Conservation (phyloP, 2,113 vertebrate genomes). For the Malurus elegans region DNA sequence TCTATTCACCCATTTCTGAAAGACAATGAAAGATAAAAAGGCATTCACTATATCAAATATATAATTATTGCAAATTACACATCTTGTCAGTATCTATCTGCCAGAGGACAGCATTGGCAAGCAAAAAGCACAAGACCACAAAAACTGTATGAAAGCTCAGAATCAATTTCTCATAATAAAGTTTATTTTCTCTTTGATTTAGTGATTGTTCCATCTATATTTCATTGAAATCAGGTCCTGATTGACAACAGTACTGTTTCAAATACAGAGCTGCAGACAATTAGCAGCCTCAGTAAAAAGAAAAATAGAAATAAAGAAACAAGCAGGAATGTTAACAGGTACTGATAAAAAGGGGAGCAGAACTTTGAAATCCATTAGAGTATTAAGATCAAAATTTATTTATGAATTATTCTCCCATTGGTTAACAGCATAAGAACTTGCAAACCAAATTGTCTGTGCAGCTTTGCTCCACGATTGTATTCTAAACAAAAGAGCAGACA, state of each 20-base stretch:
- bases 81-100: neutral
- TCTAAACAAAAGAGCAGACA: neutral
- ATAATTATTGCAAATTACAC: neutral
- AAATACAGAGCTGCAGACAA: neutral
- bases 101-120: neutral
- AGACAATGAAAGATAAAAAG: neutral
- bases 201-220: neutral
- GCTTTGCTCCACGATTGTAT: neutral
- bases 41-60: neutral
- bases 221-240: neutral
- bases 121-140: neutral
- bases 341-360: neutral
- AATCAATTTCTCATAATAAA: neutral
- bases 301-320: neutral
- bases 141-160: neutral
- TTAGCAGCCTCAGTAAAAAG: neutral
- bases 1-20: slow-evolving; percentile 96
- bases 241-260: neutral
- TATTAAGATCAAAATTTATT: neutral
- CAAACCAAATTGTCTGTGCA: neutral
- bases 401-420: neutral
- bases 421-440: neutral
- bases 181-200: neutral
- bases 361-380: neutral
- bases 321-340: neutral